Percentiles rank a stretch among this genome's conserved stretches.
Conservation (phyloP, 2,888 invertebrate genomes). For the Nesidiocoris tenuis region DNA sequence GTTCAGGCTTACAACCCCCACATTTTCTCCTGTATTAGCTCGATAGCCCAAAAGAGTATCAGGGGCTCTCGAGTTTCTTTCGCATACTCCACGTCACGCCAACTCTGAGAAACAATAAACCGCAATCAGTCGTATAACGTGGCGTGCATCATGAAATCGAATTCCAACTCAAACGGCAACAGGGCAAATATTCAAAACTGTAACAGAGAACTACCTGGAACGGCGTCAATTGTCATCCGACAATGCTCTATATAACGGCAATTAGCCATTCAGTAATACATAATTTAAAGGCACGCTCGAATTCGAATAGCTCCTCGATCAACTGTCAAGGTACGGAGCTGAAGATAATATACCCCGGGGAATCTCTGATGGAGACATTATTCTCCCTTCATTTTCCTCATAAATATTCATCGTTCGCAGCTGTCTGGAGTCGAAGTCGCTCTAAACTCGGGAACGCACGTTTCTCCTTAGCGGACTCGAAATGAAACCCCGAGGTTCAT, state of each 20-base stretch:
- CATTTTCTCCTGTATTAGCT: too few relatives aligned
- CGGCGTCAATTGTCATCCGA: background rate
- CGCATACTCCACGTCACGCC: too few relatives aligned
- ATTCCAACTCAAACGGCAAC: too few relatives aligned
- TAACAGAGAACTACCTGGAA: background rate
- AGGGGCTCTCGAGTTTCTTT: too few relatives aligned
- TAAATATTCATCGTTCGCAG: background rate
- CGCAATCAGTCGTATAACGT: too few relatives aligned
- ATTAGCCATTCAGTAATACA: background rate
- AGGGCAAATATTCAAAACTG: too few relatives aligned
- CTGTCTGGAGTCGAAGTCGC: background rate
- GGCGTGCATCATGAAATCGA: too few relatives aligned
- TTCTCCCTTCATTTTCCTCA: background rate
- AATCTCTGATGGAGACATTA: background rate
- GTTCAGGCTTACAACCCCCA: too few relatives aligned
- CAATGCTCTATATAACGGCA: background rate
- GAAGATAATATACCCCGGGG: background rate
- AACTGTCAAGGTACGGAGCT: background rate
- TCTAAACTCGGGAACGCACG: background rate
- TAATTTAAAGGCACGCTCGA: background rate
- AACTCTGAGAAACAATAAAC: too few relatives aligned
- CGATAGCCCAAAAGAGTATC: too few relatives aligned
- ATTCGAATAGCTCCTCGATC: background rate
- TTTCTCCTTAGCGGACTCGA: background rate
- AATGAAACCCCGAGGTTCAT: too few relatives aligned